These are phyloP conservation scores for Holotrichia oblita DNA, from an alignment of 1,140 invertebrate genomes.

Conservation along the genomic window DNA sequence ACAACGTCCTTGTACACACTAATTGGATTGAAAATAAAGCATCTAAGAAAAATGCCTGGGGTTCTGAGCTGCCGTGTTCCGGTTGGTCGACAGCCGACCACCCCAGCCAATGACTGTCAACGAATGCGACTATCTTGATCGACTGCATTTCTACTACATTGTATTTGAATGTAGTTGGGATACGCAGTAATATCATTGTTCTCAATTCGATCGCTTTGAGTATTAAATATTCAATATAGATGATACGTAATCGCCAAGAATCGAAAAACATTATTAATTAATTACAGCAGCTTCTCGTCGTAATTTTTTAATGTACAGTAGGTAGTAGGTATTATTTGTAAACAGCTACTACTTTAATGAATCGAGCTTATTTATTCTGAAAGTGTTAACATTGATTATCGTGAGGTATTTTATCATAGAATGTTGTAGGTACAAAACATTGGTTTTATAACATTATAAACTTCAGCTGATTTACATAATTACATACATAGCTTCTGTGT, in stretches of 20 bases:
- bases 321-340: no score
- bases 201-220: background rate
- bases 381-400: no score
- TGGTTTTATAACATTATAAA: no score
- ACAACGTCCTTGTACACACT: conserved; percentile 31
- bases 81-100: conserved; percentile 28
- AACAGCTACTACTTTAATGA: no score
- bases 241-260: background rate
- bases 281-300: background rate
- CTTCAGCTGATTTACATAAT: no score
- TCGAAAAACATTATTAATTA: background rate
- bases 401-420: no score
- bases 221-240: background rate
- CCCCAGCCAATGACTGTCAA: conserved; percentile 34
- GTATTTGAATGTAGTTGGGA: background rate
- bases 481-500: no score
- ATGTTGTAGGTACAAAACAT: no score
- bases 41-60: conserved; percentile 20
- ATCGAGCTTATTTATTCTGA: no score
- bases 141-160: conserved; percentile 29
- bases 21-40: conserved; percentile 38
- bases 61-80: conserved; percentile 19
- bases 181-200: conserved; percentile 2
- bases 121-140: conserved; percentile 31
- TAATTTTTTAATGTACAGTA: background rate